Percentiles rank a stretch among this genome's conserved stretches.
Conservation (phyloP, 2,797 vertebrate genomes). For the Catharus ustulatus region DNA sequence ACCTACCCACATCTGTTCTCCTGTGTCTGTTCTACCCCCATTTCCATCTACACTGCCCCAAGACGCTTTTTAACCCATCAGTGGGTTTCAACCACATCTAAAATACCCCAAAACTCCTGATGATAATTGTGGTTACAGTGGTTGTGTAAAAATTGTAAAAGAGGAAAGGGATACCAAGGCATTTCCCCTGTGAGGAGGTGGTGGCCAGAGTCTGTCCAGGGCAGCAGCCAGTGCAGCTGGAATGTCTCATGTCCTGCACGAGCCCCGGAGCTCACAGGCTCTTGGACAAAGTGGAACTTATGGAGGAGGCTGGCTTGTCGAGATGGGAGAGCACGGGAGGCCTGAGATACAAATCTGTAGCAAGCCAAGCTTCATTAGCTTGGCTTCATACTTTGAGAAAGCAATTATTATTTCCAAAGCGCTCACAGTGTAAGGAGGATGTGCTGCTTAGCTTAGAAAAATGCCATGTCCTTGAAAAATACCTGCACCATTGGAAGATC, state of each 20-base stretch:
- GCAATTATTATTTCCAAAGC: not conserved
- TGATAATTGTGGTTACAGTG: not conserved
- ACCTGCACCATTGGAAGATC: not conserved
- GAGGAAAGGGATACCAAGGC: not conserved
- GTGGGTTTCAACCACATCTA: not conserved
- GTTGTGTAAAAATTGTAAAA: not conserved
- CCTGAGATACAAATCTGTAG: not conserved
- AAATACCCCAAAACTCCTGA: not conserved
- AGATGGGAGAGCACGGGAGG: not conserved
- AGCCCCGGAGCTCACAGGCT: not conserved
- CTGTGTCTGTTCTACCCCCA: rapidly evolving
- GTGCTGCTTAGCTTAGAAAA: not conserved
- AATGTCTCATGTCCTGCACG: rapidly evolving
- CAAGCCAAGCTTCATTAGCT: conserved; percentile 28
- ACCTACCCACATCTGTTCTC: not conserved
- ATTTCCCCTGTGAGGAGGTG: not conserved
- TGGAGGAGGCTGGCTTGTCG: not conserved
- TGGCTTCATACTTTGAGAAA: not conserved
- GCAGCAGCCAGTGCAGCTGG: not conserved
- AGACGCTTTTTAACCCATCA: not conserved
- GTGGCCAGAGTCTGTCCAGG: not conserved
- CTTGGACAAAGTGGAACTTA: not conserved
- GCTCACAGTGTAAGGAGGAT: not conserved
- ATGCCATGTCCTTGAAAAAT: not conserved
- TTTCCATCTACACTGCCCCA: not conserved